A percentile compares a stretch with the other conserved stretches of the same genome.
Conservation (phyloP, 2,888 invertebrate species). For the Terebella lapidaria region DNA sequence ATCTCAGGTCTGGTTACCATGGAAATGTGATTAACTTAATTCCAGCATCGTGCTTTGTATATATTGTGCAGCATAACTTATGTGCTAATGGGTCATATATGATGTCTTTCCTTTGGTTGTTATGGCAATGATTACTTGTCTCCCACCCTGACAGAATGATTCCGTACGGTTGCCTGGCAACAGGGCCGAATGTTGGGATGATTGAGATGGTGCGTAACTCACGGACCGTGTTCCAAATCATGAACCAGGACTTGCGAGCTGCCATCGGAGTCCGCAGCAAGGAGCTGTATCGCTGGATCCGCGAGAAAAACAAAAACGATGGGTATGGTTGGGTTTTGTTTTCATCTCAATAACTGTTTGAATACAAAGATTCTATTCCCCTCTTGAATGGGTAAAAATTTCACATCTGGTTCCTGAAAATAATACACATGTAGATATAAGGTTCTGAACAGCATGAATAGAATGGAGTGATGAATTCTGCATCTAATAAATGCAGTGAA, state of each 20-base stretch:
- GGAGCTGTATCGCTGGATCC: constrained; percentile 58
- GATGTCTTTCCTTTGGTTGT: background rate
- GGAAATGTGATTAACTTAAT: background rate
- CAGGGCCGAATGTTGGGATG: constrained; percentile 55
- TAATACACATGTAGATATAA: no score
- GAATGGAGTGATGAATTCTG: no score
- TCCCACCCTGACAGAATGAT: constrained; percentile 52
- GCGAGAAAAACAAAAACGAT: constrained; percentile 51
- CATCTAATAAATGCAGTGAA: no score
- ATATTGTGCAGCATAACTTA: no score
- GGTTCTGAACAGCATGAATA: no score
- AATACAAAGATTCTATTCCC: background rate
- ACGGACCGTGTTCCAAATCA: constrained; percentile 61
- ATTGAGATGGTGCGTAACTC: constrained; percentile 61
- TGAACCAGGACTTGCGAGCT: constrained; percentile 54
- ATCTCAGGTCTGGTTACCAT: constrained; percentile 55
- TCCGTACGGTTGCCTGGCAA: constrained; percentile 61
- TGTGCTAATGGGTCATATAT: no score
- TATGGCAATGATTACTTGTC: no score
- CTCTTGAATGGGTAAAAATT: background rate
- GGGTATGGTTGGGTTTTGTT: constrained; percentile 28
- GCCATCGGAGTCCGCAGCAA: constrained; percentile 57
- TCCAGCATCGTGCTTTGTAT: no score
- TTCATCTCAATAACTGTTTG: background rate
- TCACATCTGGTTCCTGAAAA: background rate